Conservation (phyloP, 2,797 vertebrate genomes). For the Chaenodraco wilsoni region DNA sequence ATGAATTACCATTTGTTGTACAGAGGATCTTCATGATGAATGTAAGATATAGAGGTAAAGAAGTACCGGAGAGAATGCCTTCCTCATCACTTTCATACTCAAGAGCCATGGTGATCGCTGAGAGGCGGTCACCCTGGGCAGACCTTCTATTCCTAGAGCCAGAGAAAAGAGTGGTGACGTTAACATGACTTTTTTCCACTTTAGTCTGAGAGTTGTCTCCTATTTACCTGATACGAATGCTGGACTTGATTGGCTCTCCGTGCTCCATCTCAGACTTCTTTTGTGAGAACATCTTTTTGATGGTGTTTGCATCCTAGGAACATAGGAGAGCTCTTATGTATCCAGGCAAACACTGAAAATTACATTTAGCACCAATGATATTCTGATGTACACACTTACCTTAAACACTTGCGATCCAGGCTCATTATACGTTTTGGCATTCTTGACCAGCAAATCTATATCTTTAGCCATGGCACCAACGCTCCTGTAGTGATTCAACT, state of each 20-base stretch:
- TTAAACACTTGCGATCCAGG: conserved; percentile 99
- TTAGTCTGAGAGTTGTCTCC: background rate
- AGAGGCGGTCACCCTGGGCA: conserved; percentile 93
- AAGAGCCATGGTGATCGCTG: conserved; percentile 95
- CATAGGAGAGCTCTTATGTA: background rate
- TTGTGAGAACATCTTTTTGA: conserved; percentile 97
- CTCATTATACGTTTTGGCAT: conserved; percentile 98
- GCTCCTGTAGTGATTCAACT: conserved; percentile 93
- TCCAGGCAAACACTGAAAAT: background rate
- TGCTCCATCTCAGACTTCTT: conserved; percentile 97
- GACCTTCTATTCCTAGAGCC: conserved; percentile 91
- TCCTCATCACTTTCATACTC: conserved; percentile 99
- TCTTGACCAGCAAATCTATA: conserved; percentile 95
- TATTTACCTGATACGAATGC: conserved; percentile 93
- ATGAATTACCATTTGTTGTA: background rate
- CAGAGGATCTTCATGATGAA: background rate
- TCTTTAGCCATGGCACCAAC: conserved; percentile 95
- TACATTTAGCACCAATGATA: background rate
- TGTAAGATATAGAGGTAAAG: background rate
- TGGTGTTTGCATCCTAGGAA: conserved; percentile 94
- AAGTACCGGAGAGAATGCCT: conserved; percentile 90
- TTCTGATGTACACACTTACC: conserved; percentile 79
- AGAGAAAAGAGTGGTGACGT: background rate
- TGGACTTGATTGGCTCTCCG: conserved; percentile 93
- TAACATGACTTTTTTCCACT: background rate